Conservation (phyloP, 2,888 invertebrate genomes). For the Lasioglossum calceatum region DNA sequence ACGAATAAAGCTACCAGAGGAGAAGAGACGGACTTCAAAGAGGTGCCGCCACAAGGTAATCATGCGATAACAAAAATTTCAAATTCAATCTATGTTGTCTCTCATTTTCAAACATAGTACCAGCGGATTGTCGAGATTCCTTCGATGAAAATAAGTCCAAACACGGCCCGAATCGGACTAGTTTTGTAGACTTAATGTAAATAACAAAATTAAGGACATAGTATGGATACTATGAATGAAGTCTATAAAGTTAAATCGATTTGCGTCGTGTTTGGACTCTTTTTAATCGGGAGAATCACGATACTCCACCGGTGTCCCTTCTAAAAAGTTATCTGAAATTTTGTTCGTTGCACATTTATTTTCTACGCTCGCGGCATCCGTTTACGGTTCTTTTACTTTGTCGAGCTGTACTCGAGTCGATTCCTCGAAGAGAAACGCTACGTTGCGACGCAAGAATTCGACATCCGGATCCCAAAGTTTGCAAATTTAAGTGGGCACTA, state of each 20-base stretch:
- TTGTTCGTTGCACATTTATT: background rate
- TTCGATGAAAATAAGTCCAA: background rate
- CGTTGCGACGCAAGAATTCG: background rate
- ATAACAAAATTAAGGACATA: background rate
- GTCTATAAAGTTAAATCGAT: background rate
- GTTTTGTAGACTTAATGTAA: background rate
- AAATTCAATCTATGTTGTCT: background rate
- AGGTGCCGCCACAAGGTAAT: background rate
- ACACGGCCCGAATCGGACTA: background rate
- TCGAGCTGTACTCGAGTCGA: background rate
- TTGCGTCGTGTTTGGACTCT: background rate
- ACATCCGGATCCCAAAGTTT: background rate
- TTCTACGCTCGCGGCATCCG: background rate
- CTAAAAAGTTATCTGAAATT: background rate
- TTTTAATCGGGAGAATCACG: background rate
- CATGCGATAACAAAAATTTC: background rate
- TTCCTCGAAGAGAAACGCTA: background rate
- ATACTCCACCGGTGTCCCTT: background rate
- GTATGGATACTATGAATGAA: background rate
- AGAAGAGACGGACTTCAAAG: background rate
- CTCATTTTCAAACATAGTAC: accelerated
- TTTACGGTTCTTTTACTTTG: background rate
- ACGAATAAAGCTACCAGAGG: background rate
- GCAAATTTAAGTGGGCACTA: background rate
- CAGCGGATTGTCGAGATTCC: background rate